Evolutionary conservation across 2,797 vertebrate species (phyloP), one percentile per base, ranked within the genome.

Genomic region (Platyrinchus mystaceus): DNA sequence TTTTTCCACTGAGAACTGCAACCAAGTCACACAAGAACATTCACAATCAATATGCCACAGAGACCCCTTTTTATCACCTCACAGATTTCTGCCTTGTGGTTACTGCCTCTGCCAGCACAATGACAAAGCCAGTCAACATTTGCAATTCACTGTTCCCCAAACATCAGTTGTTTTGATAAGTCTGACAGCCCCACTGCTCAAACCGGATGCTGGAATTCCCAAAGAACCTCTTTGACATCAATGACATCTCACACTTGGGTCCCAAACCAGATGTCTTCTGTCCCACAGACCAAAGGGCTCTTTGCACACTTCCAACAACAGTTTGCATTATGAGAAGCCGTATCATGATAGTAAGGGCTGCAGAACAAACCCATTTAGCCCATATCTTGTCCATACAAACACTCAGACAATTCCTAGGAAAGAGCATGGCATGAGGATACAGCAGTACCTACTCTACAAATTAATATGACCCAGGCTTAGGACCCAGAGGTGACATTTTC

Each of bases 281-380:
- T 9, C 17, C 10, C 53, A 27, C 28, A 84, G 34, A 55, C 8
- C 59, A 67, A 55, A 20, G 10, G 14, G 14, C 23, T 64, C 36
- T 41, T 63, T 21, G 19, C 24, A 71, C 4, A 37, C 2, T 43
- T 71, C 60, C 59, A 39, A 6, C 27, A 36, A 12, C 12, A 56
- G 26, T 49, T 19, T 52, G 20, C 23, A 62, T 6, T 7, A 52
- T 6, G 5, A 43, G 3, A 53, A 88, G 34, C 15, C 9, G 0
- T 8, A n/a, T 6, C 19, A 16, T 0, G 0, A 36, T 1, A 49
- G 10, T 17, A 64, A 83, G 7, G 15, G 28, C 19, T 90, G 46
- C 68, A 85, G 18, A 87, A 44, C 14, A 66, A 58, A n/a, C 7
- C 17, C 2, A 1, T 44, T 64, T 34, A 56, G 20, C 53, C 17